Evolutionary conservation across 2,888 invertebrate species (phyloP), one percentile per base, ranked within the genome.

Genomic region (Julus scandinavius): DNA sequence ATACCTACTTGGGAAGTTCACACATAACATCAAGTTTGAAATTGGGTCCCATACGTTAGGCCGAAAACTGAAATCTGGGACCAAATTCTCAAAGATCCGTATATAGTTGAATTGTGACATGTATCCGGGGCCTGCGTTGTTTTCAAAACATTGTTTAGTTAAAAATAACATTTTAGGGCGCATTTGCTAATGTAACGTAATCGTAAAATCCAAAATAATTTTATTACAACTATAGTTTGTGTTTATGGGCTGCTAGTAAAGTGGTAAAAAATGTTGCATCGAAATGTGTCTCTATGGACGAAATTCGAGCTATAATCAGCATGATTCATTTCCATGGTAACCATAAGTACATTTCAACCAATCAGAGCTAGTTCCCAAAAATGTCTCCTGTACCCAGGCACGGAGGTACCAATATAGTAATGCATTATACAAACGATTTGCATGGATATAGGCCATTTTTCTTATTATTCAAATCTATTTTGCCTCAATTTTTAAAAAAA

Each of bases 281-380:
- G 80, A 38, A 80, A 80, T 38, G 80, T 38, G 20, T 38, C 13
- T 80, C 38, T 38, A 80, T 38, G 80, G 80, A 80, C 38, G 80
- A 80, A 80, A 80, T 5, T 29, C 29, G 38, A 80, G 80, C 38
- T 80, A 80, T 80, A 80, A 80, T 80, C 80, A 80, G 38, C 80
- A 1, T 29, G 29, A 80, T 80, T 80, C 80, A 80, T 80, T 38
- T 13, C 80, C 80, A 29, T 80, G 80, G 80, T 80, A 80, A 80
- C 80, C 20, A 72, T 72, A 29, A 80, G 38, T 80, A 38, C 20
- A 13, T 80, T 80, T 80, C 80, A 3, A 29, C 29, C 29, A 29
- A 72, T 72, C 29, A 72, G 7, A 58, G 7, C 58, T 7, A 80
- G 80, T 80, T 38, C 7, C 38, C 80, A n/a, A 80, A 38, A 38